These are phyloP conservation scores for Dryas iulia DNA, from an alignment of 1,140 invertebrate species.

Conservation along the genomic window DNA sequence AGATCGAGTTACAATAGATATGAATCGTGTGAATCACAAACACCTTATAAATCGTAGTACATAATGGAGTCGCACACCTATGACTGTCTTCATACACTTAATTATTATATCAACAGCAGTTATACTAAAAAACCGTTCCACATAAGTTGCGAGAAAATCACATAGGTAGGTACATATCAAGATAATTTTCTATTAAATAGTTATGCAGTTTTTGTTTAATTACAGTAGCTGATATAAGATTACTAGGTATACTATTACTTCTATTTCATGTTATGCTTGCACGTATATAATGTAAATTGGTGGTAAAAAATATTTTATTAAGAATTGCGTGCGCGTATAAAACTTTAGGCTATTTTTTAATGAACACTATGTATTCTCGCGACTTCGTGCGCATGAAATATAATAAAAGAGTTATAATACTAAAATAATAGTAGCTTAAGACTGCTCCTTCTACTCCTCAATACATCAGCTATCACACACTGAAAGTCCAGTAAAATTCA, in stretches of 20 bases:
- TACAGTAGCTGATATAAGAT: conserved; percentile 1
- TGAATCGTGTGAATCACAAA: conserved; percentile 35
- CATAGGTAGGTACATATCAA: neutral
- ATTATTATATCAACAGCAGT: conserved; percentile 16
- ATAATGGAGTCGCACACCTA: conserved; percentile 24
- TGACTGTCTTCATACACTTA: conserved; percentile 18
- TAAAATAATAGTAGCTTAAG: too few species aligned
- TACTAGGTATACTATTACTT: neutral
- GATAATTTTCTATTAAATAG: neutral
- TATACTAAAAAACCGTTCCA: neutral
- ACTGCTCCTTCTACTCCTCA: too few species aligned
- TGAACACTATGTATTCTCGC: too few species aligned
- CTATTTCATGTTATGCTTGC: neutral
- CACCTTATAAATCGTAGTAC: conserved; percentile 25
- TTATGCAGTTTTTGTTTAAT: neutral
- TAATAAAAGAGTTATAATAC: too few species aligned
- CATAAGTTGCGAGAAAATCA: neutral
- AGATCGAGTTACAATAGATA: conserved; percentile 35
- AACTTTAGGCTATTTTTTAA: neutral
- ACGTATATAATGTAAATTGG: neutral
- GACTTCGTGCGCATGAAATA: too few species aligned
- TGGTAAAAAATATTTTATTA: neutral
- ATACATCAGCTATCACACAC: too few species aligned
- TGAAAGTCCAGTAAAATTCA: too few species aligned
- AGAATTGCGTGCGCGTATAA: neutral